Percentiles rank a stretch among this genome's conserved stretches.
Evolutionary conservation across 2,113 vertebrate species (phyloP).

Genomic region (Gavia stellata): DNA sequence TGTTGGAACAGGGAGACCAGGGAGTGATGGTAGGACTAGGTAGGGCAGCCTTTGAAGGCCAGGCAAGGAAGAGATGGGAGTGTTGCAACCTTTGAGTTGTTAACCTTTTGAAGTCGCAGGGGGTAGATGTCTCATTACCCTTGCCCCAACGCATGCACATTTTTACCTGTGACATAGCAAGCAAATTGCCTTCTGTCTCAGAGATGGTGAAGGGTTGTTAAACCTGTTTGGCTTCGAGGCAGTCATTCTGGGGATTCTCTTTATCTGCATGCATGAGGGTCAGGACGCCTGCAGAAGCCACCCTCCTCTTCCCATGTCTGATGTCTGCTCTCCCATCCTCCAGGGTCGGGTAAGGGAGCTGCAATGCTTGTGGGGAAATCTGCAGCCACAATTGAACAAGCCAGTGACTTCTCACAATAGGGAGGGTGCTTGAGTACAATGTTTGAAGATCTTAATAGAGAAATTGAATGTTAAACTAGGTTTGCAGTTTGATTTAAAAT

Average conservation of each 20-base stretch:
- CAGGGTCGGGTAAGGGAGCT: neutral
- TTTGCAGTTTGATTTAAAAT: neutral
- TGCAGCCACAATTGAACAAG: neutral
- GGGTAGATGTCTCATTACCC: neutral
- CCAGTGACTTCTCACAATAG: neutral
- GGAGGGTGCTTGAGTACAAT: neutral
- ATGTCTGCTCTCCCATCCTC: neutral
- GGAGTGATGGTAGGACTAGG: neutral
- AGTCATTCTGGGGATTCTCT: conserved; percentile 59
- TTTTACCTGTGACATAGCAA: conserved; percentile 34
- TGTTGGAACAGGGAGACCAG: neutral
- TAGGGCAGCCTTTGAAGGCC: neutral
- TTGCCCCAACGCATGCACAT: neutral
- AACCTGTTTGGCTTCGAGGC: conserved; percentile 63
- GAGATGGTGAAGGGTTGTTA: conserved; percentile 22
- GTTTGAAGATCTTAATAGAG: neutral
- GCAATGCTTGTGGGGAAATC: neutral
- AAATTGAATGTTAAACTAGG: neutral
- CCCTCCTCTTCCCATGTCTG: neutral
- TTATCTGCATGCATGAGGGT: neutral
- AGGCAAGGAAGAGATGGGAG: neutral
- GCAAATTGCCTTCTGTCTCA: conserved; percentile 36
- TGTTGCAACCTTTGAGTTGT: neutral
- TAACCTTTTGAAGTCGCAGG: neutral
- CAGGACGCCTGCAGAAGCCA: neutral